Evolutionary conservation across 2,113 vertebrate species (phyloP), one percentile per base, ranked within the genome.

Genomic region (Peromyscus maniculatus): DNA sequence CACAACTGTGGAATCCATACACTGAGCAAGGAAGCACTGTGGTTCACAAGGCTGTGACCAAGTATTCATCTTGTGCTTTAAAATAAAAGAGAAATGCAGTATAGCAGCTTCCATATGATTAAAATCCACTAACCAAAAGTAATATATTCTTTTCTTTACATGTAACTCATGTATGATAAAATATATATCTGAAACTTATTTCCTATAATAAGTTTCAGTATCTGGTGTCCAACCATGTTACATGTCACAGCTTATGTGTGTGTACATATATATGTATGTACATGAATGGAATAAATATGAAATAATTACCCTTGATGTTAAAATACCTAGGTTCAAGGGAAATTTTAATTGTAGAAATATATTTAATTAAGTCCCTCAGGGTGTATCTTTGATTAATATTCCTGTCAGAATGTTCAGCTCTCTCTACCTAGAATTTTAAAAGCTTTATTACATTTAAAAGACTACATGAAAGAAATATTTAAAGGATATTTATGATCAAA

Each of bases 401-500:
- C 26, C 33, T 77, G 31, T 96, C 89, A 83, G 7, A 87, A 2
- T 79, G 7, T 59, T 91, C 62, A 88, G 7, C 24, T 86, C 8
- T 88, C 39, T 91, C 49, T 49, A 87, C 19, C 15, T 39, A 24
- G 43, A 82, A 89, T 31, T 91, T n/a, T 83, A 91, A 92, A 91
- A 72, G 7, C 2, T 33, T 52, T 86, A 57, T 39, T 82, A 86
- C 19, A 72, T 82, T 96, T 94, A 96, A 74, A 90, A 78, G 36
- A 87, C 43, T 92, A 1, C 84, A 46, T 17, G 3, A 7, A 72
- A 22, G 31, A 28, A 89, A 13, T 87, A 96, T 46, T 71, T 91
- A 91, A 94, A 95, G 46, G 3, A 94, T 96, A 89, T 79, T 95
- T 33, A 79, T 91, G 17, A 75, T 93, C 17, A 91, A 33, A 39